Percentiles rank a stretch among this genome's conserved stretches.
Evolutionary conservation across 2,113 vertebrate genomes (phyloP).

Genomic region (Gallinago paraguaiae): DNA sequence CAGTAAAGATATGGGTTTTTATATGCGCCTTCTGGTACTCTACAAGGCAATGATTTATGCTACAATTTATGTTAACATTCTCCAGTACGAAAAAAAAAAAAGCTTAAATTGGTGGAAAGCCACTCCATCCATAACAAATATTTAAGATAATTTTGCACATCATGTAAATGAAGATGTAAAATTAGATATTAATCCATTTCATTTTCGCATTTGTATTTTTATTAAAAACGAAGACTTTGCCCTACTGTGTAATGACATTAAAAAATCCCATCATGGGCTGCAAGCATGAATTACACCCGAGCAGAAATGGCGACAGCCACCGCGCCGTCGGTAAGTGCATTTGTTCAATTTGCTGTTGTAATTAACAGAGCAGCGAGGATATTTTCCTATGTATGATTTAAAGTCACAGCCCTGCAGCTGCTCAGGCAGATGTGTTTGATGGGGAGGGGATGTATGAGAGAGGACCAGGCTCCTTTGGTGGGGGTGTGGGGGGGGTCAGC

Average conservation of each 20-base stretch:
- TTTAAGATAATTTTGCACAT: slow-evolving; percentile 76
- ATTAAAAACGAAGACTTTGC: slow-evolving; percentile 69
- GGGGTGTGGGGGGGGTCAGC: neutral
- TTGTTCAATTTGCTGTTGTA: slow-evolving; percentile 63
- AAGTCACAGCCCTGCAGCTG: neutral
- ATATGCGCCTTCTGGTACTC: slow-evolving; percentile 80
- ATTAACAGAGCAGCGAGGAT: slow-evolving; percentile 48
- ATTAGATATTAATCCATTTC: slow-evolving; percentile 79
- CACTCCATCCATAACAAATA: slow-evolving; percentile 77
- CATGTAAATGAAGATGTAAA: slow-evolving; percentile 74
- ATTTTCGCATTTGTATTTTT: slow-evolving; percentile 71
- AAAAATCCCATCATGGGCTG: slow-evolving; percentile 35
- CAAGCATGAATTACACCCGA: slow-evolving; percentile 26
- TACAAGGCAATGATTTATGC: slow-evolving; percentile 83
- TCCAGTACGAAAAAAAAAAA: slow-evolving; percentile 42
- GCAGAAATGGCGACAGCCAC: slow-evolving; percentile 29
- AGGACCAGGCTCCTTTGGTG: neutral
- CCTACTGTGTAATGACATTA: slow-evolving; percentile 49
- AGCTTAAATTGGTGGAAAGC: slow-evolving; percentile 72
- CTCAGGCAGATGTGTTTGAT: neutral
- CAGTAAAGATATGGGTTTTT: slow-evolving; percentile 86
- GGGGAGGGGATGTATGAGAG: rapidly evolving
- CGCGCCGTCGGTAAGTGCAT: slow-evolving; percentile 26
- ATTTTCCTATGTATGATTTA: neutral
- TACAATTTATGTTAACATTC: slow-evolving; percentile 82